Evolutionary conservation across 2,113 vertebrate genomes (phyloP).

Genomic region (Dasypus novemcinctus): DNA sequence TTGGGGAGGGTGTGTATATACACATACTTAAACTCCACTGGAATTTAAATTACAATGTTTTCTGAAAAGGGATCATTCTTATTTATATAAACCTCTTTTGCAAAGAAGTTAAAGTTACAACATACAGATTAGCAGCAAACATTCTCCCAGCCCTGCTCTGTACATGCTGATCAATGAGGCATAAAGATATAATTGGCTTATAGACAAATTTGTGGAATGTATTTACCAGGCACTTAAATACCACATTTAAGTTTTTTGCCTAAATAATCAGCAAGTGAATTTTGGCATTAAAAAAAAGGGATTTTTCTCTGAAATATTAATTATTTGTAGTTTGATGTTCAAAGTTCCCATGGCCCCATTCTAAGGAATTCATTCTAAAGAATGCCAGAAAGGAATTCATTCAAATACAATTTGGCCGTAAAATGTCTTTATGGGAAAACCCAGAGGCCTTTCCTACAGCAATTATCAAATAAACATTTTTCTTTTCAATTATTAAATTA

Average conservation of each 20-base stretch:
- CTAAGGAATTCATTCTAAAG: constrained; percentile 20
- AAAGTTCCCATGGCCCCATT: background rate
- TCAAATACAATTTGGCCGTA: constrained; percentile 38
- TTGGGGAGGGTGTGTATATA: background rate
- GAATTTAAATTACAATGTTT: background rate
- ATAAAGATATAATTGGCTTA: constrained; percentile 59
- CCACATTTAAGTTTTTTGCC: background rate
- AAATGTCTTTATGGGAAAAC: constrained; percentile 29
- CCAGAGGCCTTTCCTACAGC: background rate
- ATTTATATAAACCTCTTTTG: constrained; percentile 34
- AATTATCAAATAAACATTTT: background rate
- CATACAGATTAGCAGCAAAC: constrained; percentile 30
- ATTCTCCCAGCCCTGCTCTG: constrained; percentile 25
- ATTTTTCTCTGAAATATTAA: background rate
- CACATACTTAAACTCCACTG: background rate
- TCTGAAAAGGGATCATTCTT: background rate
- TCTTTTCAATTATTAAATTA: background rate
- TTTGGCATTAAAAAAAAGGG: background rate
- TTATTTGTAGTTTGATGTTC: constrained; percentile 21
- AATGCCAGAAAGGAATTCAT: constrained; percentile 10
- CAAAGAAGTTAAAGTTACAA: constrained; percentile 39
- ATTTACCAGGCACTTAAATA: constrained; percentile 50
- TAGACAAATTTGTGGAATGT: constrained; percentile 32
- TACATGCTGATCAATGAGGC: constrained; percentile 51
- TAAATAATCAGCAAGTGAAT: constrained; percentile 30